Evolutionary conservation across 2,797 vertebrate species (phyloP), one percentile per base, ranked within the genome.

Genomic region (Nannoperca obscura): DNA sequence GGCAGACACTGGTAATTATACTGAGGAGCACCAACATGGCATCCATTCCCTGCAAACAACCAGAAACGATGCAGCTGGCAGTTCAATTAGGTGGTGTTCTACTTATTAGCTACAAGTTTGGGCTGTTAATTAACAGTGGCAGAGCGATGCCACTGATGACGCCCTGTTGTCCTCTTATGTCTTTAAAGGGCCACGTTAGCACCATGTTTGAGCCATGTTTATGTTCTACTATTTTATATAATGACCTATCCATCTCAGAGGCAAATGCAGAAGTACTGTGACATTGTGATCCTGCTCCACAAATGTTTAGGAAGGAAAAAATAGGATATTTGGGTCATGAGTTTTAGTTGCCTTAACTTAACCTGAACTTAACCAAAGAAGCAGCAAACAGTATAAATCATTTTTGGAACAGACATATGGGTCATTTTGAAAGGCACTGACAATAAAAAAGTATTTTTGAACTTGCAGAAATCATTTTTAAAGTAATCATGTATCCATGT

Each of bases 1-100:
- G 78, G 66, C 71, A 71, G 88, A 86, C 86, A 80, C 60, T 76
- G 66, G 82, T 94, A 92, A 93, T 93, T 90, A 91, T 84, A 90
- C 74, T 59, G 80, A 42, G 32, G 67, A 75, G 75, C 27, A 17
- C 81, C 88, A 88, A 83, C 84, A 72, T 77, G 65, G 71, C 84
- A 82, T 88, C 79, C 75, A 76, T 88, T 87, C 76, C 76, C 83
- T 40, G 49, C 78, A 88, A 93, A 89, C 80, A 84, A 87, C 84
- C 36, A 36, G 71, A 36, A 83, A 88, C 65, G 83, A 80, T 89
- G 83, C 75, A 82, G 72, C 74, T 90, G 88, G 81, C 87, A 85
- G 85, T 87, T 90, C 80, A 92, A 91, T 92, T 91, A 89, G 64
- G 38, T 24, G n/a, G 59, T 69, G 57, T 80, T 74, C 64, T 81